A percentile compares a stretch with the other conserved stretches of the same genome.
Evolutionary conservation across 2,797 vertebrate genomes (phyloP).

Genomic region (Diplodus puntazzo): DNA sequence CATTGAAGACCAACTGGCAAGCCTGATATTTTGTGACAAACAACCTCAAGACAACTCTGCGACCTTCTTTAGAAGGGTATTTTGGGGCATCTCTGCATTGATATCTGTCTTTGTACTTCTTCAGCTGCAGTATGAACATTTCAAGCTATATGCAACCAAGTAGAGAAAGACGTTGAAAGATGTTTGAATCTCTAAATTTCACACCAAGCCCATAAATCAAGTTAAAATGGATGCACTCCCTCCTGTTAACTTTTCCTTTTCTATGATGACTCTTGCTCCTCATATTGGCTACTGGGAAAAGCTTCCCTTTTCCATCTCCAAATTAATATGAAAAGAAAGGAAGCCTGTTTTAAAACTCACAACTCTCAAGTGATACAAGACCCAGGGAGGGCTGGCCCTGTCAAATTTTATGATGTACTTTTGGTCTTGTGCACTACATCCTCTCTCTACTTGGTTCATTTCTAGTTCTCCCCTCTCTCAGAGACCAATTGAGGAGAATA

Average conservation of each 20-base stretch:
- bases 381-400: neutral
- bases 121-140: too few relatives aligned
- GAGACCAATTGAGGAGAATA: constrained; percentile 3
- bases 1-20: neutral
- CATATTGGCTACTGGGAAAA: neutral
- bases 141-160: too few relatives aligned
- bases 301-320: neutral
- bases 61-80: too few relatives aligned
- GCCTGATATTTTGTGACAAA: too few relatives aligned
- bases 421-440: neutral
- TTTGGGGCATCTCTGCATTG: neutral
- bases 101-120: too few relatives aligned
- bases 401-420: neutral
- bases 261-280: neutral
- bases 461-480: neutral
- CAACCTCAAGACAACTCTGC: too few relatives aligned
- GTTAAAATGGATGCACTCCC: constrained; percentile 1
- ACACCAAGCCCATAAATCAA: neutral
- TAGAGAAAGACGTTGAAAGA: too few relatives aligned
- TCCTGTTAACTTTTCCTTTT: neutral
- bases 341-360: neutral
- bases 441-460: too few relatives aligned
- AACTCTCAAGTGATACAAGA: neutral
- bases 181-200: neutral
- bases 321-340: neutral